Evolutionary conservation across 2,888 invertebrate species (phyloP).

Genomic region (Calameuta pallipes): DNA sequence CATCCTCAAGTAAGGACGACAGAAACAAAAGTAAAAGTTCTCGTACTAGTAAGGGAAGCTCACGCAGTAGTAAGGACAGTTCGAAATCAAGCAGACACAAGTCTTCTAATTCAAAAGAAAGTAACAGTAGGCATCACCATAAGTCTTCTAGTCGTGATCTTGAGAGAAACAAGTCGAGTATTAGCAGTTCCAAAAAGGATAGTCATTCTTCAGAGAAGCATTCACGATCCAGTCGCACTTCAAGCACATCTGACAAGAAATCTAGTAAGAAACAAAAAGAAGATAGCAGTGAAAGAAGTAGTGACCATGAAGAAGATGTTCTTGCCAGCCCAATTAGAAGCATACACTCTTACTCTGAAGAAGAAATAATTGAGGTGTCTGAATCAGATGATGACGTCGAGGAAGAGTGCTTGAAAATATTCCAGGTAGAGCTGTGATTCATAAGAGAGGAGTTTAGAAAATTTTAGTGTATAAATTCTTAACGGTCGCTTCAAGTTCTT

Average conservation of each 20-base stretch:
- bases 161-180: constrained; percentile 27
- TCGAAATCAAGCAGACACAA: constrained; percentile 38
- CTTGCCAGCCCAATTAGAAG: constrained; percentile 39
- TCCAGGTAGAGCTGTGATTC: constrained; percentile 72
- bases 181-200: constrained; percentile 27
- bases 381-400: constrained; percentile 78
- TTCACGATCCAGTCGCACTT: constrained; percentile 50
- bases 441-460: neutral
- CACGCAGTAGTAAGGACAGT: constrained; percentile 25
- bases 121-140: constrained; percentile 34
- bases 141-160: constrained; percentile 27
- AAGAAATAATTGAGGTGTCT: constrained; percentile 64
- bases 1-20: constrained; percentile 45
- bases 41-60: constrained; percentile 26
- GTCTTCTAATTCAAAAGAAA: constrained; percentile 36
- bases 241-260: constrained; percentile 28
- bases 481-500: neutral
- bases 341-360: constrained; percentile 39
- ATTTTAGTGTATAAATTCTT: neutral
- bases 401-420: constrained; percentile 87
- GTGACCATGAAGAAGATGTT: constrained; percentile 39
- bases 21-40: constrained; percentile 35
- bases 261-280: constrained; percentile 39
- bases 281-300: constrained; percentile 43
- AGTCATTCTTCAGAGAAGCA: constrained; percentile 49